Percentiles rank a stretch among this genome's conserved stretches.
These are phyloP conservation scores for Acanthiza pusilla DNA, from an alignment of 2,797 vertebrate species.

Conservation along the genomic window DNA sequence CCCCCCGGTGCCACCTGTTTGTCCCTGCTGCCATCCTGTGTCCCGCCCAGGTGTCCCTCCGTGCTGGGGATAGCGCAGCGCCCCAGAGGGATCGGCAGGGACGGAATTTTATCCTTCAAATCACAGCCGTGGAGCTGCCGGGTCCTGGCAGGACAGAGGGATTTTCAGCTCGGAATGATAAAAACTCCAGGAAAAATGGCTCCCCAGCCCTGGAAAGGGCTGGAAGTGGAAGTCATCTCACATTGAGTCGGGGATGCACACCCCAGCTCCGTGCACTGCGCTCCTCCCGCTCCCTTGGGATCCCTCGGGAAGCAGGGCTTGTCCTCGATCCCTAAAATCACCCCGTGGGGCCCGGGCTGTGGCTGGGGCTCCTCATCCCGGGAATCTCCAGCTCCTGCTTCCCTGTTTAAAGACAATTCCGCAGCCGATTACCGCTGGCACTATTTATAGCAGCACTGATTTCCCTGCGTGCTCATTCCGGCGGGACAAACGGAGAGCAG, in stretches of 20 bases:
- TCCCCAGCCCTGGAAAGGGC: neutral
- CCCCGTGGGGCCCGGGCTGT: neutral
- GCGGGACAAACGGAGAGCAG: neutral
- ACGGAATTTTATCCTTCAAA: neutral
- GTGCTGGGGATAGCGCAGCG: neutral
- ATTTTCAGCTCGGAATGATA: neutral
- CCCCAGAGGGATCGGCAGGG: neutral
- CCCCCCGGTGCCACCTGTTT: neutral
- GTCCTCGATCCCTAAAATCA: neutral
- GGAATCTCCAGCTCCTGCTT: neutral
- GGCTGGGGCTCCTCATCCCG: neutral
- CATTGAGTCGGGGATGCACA: fast-evolving
- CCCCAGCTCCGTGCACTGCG: neutral
- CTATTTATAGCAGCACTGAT: neutral
- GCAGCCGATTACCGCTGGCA: neutral
- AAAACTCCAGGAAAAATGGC: neutral
- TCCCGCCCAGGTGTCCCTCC: neutral
- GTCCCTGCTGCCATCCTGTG: too few species aligned
- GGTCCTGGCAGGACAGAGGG: neutral
- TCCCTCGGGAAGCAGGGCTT: neutral
- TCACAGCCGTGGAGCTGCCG: neutral
- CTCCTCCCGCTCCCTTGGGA: neutral
- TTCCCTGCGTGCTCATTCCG: neutral
- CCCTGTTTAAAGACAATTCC: neutral
- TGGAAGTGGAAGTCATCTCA: neutral